phyloP scores from a whole-genome alignment of 2,888 invertebrate genomes.

The Maniola hyperantus region DNA sequence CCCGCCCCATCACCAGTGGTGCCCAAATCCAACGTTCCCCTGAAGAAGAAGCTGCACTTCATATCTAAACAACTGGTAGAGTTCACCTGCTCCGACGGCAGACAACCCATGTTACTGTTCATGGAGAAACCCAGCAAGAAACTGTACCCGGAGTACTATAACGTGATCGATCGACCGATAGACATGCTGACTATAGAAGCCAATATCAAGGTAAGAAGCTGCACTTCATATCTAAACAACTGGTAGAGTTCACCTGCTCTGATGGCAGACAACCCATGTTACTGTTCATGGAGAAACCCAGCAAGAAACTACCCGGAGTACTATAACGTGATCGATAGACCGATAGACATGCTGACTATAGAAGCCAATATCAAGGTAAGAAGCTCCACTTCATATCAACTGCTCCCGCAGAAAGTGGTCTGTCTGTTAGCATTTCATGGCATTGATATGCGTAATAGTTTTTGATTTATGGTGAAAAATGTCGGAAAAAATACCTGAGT shows the following conservation, averaged over 20 bases:
- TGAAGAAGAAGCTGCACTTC: conserved; percentile 90
- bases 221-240: conserved; percentile 71
- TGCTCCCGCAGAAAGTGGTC: too few relatives aligned
- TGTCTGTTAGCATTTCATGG: too few relatives aligned
- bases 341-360: conserved; percentile 97
- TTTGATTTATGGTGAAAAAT: too few relatives aligned
- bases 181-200: conserved; percentile 97
- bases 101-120: conserved; percentile 95
- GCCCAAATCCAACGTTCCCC: conserved; percentile 79
- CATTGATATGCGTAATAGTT: too few relatives aligned
- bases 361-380: conserved; percentile 92
- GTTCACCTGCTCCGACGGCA: conserved; percentile 84
- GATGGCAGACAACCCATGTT: conserved; percentile 94
- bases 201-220: conserved; percentile 89
- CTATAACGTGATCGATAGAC: conserved; percentile 95
- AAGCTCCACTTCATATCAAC: not conserved
- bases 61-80: conserved; percentile 86
- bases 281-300: conserved; percentile 95
- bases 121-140: conserved; percentile 98
- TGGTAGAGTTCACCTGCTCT: conserved; percentile 75
- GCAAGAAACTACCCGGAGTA: conserved; percentile 97
- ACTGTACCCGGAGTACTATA: conserved; percentile 97
- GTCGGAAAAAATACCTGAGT: too few relatives aligned
- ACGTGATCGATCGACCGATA: conserved; percentile 95
- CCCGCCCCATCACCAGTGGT: conserved; percentile 49